Conservation (phyloP, 2,888 invertebrate genomes). For the Stenodema calcarata region DNA sequence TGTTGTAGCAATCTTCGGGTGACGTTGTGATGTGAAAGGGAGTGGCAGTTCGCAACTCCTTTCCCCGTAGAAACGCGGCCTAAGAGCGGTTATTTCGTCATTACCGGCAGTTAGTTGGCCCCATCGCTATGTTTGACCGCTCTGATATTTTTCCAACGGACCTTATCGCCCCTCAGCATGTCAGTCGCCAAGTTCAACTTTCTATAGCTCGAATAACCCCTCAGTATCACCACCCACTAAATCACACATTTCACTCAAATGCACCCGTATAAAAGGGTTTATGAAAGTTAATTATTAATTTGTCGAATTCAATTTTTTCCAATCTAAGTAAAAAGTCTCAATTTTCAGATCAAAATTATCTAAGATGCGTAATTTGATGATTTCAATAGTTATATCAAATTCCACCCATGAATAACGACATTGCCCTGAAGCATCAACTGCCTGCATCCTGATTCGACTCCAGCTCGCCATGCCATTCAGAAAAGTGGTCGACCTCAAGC, state of each 20-base stretch:
- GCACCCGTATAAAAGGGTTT: too few species aligned
- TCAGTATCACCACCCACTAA: too few species aligned
- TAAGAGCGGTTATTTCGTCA: background rate
- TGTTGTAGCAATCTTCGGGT: background rate
- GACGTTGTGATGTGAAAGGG: background rate
- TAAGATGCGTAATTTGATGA: too few species aligned
- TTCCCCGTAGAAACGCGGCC: background rate
- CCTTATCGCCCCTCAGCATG: background rate
- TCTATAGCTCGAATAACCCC: background rate
- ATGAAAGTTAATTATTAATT: too few species aligned
- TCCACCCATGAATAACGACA: background rate
- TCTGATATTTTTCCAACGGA: background rate
- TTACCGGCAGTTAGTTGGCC: background rate
- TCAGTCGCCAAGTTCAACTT: background rate
- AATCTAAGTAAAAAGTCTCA: too few species aligned
- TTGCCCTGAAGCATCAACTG: background rate
- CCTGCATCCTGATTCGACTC: background rate
- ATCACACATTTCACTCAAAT: too few species aligned
- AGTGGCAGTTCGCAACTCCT: background rate
- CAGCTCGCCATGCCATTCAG: background rate
- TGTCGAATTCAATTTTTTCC: too few species aligned
- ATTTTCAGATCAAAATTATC: too few species aligned
- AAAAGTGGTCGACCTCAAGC: background rate
- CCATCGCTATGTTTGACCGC: background rate
- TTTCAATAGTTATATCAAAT: too few species aligned